These are phyloP conservation scores for Hippocampus kuda DNA, from an alignment of 2,797 vertebrate species.

Conservation along the genomic window DNA sequence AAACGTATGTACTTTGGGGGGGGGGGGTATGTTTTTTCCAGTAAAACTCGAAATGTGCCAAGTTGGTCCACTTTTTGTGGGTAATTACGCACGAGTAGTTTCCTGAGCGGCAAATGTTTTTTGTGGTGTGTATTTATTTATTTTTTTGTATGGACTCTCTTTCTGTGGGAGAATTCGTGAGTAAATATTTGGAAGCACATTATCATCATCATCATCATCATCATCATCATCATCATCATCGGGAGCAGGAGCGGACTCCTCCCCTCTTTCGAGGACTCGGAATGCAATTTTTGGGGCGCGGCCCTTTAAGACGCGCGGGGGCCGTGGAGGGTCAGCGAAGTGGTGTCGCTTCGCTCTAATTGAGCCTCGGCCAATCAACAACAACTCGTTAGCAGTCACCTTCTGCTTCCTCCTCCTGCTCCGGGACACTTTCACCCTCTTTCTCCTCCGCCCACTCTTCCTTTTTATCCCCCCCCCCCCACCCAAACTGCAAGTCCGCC, in stretches of 20 bases:
- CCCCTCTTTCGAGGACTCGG: slow-evolving; percentile 56
- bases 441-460: slow-evolving; percentile 19
- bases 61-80: neutral
- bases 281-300: slow-evolving; percentile 11
- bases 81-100: neutral
- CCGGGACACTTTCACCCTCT: slow-evolving; percentile 50
- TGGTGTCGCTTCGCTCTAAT: slow-evolving; percentile 75
- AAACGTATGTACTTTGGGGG: neutral
- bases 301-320: slow-evolving; percentile 68
- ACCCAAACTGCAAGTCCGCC: neutral
- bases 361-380: slow-evolving; percentile 80
- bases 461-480: neutral
- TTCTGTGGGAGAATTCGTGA: neutral
- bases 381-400: slow-evolving; percentile 70
- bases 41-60: neutral
- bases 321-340: slow-evolving; percentile 64
- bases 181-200: neutral
- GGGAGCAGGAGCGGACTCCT: slow-evolving; percentile 61
- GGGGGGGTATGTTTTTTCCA: neutral
- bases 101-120: neutral
- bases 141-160: neutral
- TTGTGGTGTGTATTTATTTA: neutral
- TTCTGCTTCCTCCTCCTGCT: slow-evolving; percentile 28
- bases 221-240: neutral
- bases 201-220: neutral